These are phyloP conservation scores for Catostylus mosaicus DNA, from an alignment of 30 jellyfish, hydroid and myxozoan species.

Conservation along the genomic window DNA sequence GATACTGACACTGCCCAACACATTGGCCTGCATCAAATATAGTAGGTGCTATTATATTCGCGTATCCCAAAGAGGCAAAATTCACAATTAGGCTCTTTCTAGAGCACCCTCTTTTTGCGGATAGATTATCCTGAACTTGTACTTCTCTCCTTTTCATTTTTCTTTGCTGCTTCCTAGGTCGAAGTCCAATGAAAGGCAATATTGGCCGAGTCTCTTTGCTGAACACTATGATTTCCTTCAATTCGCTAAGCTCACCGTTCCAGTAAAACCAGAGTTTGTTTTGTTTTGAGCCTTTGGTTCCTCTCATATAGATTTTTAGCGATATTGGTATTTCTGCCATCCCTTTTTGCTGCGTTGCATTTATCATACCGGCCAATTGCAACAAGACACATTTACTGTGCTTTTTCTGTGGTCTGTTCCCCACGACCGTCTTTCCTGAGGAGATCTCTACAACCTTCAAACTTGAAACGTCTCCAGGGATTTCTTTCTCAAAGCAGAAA, in stretches of 20 bases:
- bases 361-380: conserved; percentile 12
- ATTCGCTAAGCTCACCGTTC: neutral
- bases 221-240: conserved; percentile 2
- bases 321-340: neutral
- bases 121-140: neutral
- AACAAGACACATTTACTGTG: conserved; percentile 12
- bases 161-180: neutral
- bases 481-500: conserved; percentile 16
- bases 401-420: neutral
- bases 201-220: neutral
- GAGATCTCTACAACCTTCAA: conserved; percentile 7
- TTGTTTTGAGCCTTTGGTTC: neutral
- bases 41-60: conserved; percentile 63
- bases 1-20: conserved; percentile 67
- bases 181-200: neutral
- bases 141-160: neutral
- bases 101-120: conserved; percentile 42
- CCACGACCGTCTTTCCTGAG: neutral
- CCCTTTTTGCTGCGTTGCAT: neutral
- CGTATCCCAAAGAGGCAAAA: conserved; percentile 63
- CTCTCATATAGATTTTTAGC: neutral
- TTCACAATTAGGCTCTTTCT: conserved; percentile 52
- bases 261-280: neutral
- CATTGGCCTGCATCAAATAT: conserved; percentile 73
- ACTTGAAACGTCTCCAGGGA: neutral